A percentile compares a stretch with the other conserved stretches of the same genome.
phyloP scores from a whole-genome alignment of 2,888 invertebrate species.

The Siphonodentalium dalli region DNA sequence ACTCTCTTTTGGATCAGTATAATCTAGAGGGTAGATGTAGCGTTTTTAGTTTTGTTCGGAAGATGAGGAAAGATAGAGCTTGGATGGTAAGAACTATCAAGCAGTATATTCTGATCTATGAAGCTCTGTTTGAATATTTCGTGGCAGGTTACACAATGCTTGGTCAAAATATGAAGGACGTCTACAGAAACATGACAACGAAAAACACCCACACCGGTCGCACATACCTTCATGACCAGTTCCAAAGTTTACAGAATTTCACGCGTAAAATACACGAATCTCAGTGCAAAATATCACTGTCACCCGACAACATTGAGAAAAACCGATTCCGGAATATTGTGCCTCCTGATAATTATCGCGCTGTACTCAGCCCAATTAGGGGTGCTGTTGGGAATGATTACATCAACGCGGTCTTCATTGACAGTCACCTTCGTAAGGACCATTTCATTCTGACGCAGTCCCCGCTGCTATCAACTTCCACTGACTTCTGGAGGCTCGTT shows the following conservation, averaged over 20 bases:
- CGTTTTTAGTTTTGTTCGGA: conserved; percentile 52
- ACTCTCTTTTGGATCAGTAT: conserved; percentile 60
- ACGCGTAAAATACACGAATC: conserved; percentile 38
- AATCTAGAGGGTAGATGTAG: conserved; percentile 55
- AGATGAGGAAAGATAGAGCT: conserved; percentile 54
- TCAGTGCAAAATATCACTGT: conserved; percentile 40
- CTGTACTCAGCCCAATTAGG: conserved; percentile 40
- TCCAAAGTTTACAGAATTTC: conserved; percentile 48
- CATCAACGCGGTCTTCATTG: conserved; percentile 63
- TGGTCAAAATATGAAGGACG: conserved; percentile 45
- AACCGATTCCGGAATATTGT: conserved; percentile 57
- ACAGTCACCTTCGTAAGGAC: conserved; percentile 47
- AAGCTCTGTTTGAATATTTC: conserved; percentile 59
- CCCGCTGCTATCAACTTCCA: conserved; percentile 57
- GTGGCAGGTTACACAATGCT: conserved; percentile 51
- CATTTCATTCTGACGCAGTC: conserved; percentile 63
- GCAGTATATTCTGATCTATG: conserved; percentile 63
- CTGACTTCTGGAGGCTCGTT: conserved; percentile 64
- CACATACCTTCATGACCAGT: conserved; percentile 56
- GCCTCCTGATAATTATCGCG: conserved; percentile 48
- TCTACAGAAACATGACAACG: conserved; percentile 41
- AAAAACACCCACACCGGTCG: conserved; percentile 47
- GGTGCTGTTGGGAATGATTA: conserved; percentile 50
- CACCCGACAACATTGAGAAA: conserved; percentile 46
- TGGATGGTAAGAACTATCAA: conserved; percentile 61